These are phyloP conservation scores for Enteromius radiatus DNA, from an alignment of 2,797 vertebrate genomes.

Conservation along the genomic window DNA sequence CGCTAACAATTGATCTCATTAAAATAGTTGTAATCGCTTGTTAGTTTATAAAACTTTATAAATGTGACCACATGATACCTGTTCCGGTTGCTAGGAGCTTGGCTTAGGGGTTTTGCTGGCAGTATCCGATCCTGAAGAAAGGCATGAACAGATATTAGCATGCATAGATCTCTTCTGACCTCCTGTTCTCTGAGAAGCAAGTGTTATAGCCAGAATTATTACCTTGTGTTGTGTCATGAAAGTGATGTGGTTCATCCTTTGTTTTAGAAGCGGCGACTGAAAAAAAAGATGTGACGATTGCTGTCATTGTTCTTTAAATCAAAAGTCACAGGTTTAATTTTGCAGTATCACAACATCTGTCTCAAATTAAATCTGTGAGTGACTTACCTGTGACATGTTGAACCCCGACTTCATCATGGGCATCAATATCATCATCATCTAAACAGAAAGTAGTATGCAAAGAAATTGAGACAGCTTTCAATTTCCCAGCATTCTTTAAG, in stretches of 20 bases:
- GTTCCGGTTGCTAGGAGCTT: conserved; percentile 59
- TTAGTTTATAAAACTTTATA: not conserved
- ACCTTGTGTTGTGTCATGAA: conserved; percentile 60
- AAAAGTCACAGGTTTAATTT: not conserved
- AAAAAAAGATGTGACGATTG: conserved; percentile 14
- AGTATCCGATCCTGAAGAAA: conserved; percentile 47
- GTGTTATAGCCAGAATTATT: not conserved
- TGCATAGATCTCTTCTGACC: not conserved
- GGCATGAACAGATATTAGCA: not conserved
- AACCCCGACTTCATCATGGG: conserved; percentile 6
- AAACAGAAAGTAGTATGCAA: not conserved
- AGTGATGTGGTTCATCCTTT: conserved; percentile 49
- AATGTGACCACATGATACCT: conserved; percentile 54
- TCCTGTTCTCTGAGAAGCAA: not conserved
- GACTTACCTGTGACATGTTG: conserved; percentile 48
- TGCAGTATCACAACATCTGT: not conserved
- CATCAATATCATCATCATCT: conserved; percentile 42
- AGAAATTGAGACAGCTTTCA: not conserved
- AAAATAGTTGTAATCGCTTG: not conserved
- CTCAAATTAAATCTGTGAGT: no score
- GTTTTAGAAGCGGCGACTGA: conserved; percentile 50
- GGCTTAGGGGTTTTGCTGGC: conserved; percentile 45
- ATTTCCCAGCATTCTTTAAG: not conserved
- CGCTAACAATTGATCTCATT: not conserved
- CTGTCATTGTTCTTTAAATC: not conserved